Percentiles rank a stretch among this genome's conserved stretches.
These are phyloP conservation scores for Lemur catta DNA, from an alignment of 2,797 vertebrate species.

Conservation along the genomic window DNA sequence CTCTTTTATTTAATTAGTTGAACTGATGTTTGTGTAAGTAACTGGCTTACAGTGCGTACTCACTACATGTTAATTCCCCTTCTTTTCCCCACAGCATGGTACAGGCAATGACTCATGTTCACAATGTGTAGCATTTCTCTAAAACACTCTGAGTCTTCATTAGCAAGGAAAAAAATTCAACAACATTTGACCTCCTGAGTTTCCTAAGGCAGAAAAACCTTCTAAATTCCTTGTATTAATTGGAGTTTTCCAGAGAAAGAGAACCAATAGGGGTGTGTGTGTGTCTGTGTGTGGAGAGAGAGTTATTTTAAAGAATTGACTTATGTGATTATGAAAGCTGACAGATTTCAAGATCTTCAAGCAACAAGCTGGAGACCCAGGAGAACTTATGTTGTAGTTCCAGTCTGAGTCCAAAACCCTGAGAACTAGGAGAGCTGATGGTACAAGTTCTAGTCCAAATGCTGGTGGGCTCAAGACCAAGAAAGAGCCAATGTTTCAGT, in stretches of 20 bases:
- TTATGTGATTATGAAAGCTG: neutral
- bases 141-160: slow-evolving; percentile 5
- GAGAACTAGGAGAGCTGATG: neutral
- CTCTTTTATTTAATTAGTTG: slow-evolving; percentile 2
- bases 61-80: neutral
- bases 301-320: neutral
- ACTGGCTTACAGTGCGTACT: neutral
- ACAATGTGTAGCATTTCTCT: neutral
- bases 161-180: neutral
- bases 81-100: neutral
- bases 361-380: neutral
- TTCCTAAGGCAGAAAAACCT: neutral
- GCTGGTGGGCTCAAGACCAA: neutral
- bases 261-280: neutral
- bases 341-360: neutral
- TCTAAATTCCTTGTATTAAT: neutral
- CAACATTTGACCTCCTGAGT: slow-evolving; percentile 1
- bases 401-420: neutral
- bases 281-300: neutral
- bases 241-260: neutral
- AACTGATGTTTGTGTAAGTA: neutral
- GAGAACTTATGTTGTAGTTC: neutral
- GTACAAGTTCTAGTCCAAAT: neutral
- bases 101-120: neutral
- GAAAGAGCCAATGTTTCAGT: neutral